Conservation (phyloP, 2,888 invertebrate species). For the Gasteruption jaculator region DNA sequence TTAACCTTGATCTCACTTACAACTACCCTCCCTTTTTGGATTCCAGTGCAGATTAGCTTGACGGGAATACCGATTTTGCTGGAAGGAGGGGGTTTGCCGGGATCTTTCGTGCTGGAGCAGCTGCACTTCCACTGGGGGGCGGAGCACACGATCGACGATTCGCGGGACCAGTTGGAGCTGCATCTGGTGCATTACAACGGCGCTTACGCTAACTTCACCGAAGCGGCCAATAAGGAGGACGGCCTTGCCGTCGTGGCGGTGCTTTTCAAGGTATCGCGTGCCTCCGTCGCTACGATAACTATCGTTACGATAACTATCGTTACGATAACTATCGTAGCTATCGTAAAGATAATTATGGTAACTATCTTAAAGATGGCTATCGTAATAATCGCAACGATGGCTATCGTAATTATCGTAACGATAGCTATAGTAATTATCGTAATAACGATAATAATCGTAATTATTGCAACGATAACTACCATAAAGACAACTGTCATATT, state of each 20-base stretch:
- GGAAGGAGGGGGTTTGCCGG: conserved; percentile 59
- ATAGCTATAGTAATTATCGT: too few species aligned
- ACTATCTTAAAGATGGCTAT: too few species aligned
- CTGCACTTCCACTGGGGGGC: conserved; percentile 84
- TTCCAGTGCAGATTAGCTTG: conserved; percentile 32
- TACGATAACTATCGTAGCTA: too few species aligned
- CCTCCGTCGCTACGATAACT: too few species aligned
- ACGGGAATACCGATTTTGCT: conserved; percentile 34
- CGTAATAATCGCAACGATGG: too few species aligned
- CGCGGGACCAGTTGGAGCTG: conserved; percentile 59
- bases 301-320: too few species aligned
- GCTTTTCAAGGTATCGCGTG: conserved; percentile 57
- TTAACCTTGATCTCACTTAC: conserved; percentile 8
- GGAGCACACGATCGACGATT: conserved; percentile 71
- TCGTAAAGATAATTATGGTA: too few species aligned
- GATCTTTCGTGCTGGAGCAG: conserved; percentile 64
- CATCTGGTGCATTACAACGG: conserved; percentile 65
- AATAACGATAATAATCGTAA: too few species aligned
- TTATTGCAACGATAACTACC: too few species aligned
- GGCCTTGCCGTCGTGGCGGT: conserved; percentile 65
- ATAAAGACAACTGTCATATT: too few species aligned
- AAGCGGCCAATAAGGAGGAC: conserved; percentile 54
- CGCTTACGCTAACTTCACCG: conserved; percentile 52
- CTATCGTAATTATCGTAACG: too few species aligned
- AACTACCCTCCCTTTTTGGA: conserved; percentile 9